These are phyloP conservation scores for Phrynosoma blainvillii DNA, from an alignment of 2,113 vertebrate genomes.

Conservation along the genomic window DNA sequence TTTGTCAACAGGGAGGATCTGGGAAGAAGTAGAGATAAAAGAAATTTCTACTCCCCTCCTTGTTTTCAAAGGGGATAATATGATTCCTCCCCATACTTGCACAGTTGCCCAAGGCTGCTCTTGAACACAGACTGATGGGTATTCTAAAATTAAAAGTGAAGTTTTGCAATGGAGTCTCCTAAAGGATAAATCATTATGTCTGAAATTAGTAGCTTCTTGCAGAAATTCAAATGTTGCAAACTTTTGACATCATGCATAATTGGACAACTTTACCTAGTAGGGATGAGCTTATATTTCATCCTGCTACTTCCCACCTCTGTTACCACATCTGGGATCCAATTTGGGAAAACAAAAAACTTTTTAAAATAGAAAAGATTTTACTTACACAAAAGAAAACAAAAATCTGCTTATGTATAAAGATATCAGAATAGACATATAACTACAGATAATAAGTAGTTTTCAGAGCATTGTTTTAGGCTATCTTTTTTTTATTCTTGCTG, in stretches of 20 bases:
- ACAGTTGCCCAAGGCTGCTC: conserved; percentile 66
- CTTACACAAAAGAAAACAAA: conserved; percentile 68
- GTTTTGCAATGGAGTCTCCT: conserved; percentile 70
- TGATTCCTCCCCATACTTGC: conserved; percentile 61
- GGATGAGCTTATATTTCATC: conserved; percentile 59
- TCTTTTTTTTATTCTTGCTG: conserved; percentile 62
- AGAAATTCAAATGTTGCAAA: conserved; percentile 71
- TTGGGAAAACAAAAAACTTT: conserved; percentile 41
- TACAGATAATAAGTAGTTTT: conserved; percentile 56
- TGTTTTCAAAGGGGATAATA: conserved; percentile 62
- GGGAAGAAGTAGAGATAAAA: conserved; percentile 54
- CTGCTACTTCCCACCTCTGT: conserved; percentile 55
- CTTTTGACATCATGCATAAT: conserved; percentile 63
- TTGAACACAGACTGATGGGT: conserved; percentile 68
- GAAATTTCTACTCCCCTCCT: conserved; percentile 56
- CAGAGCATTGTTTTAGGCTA: conserved; percentile 68
- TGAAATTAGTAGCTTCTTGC: conserved; percentile 71
- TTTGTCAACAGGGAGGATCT: conserved; percentile 60
- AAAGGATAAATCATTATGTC: conserved; percentile 70
- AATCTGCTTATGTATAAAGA: conserved; percentile 72
- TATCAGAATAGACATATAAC: conserved; percentile 60
- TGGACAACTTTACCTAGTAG: conserved; percentile 71
- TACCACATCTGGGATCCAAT: conserved; percentile 62
- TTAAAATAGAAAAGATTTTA: conserved; percentile 41
- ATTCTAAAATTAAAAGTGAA: conserved; percentile 69